Evolutionary conservation across 2,888 invertebrate genomes (phyloP).

Genomic region (Charanyca ferruginea): DNA sequence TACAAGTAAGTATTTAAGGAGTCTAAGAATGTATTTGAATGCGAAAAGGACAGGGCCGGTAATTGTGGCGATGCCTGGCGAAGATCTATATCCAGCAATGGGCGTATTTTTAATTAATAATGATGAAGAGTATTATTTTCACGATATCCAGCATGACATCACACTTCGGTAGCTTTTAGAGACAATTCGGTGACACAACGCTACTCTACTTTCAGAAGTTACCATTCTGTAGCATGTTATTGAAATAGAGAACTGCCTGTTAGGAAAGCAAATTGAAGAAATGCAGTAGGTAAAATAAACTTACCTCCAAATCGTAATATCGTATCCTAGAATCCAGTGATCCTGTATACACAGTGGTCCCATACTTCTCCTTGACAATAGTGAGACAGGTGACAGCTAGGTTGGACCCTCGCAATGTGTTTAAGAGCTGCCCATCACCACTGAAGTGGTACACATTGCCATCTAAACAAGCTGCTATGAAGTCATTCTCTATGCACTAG

Average conservation of each 20-base stretch:
- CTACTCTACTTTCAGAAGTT: no score
- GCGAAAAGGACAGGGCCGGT: no score
- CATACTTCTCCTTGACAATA: conserved; percentile 86
- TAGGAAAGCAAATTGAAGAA: neutral
- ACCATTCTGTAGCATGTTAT: no score
- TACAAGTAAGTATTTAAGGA: no score
- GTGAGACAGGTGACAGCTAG: conserved; percentile 92
- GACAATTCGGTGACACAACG: no score
- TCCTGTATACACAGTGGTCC: conserved; percentile 91
- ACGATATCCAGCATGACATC: no score
- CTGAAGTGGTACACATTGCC: conserved; percentile 92
- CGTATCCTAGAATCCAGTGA: conserved; percentile 92
- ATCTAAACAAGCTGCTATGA: conserved; percentile 92
- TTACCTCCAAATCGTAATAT: conserved; percentile 91
- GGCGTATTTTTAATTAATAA: no score
- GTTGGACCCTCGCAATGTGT: conserved; percentile 91
- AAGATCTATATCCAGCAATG: no score
- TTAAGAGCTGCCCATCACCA: conserved; percentile 88
- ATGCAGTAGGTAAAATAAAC: conserved; percentile 18
- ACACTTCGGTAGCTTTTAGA: no score
- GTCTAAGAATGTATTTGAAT: no score
- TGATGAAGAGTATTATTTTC: no score
- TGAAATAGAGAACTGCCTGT: neutral
- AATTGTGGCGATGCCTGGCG: no score
- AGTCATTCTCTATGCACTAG: conserved; percentile 91